These are phyloP conservation scores for Chromis chromis DNA, from an alignment of 2,797 vertebrate genomes.

Conservation along the genomic window DNA sequence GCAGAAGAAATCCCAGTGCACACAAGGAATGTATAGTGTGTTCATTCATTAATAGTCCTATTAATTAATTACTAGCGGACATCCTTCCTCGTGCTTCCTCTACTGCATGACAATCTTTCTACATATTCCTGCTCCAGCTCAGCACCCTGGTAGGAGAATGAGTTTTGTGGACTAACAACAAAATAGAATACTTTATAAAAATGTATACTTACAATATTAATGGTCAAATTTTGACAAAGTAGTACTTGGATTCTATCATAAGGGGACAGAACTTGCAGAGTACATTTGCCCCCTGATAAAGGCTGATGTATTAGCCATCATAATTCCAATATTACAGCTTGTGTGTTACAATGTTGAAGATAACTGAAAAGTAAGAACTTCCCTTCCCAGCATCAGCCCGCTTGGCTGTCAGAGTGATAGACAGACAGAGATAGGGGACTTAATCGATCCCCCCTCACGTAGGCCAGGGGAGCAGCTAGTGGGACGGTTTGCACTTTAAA, in stretches of 20 bases:
- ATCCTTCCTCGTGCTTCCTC: not conserved
- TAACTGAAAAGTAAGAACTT: constrained; percentile 38
- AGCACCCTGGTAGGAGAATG: not conserved
- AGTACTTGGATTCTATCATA: not conserved
- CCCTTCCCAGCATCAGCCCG: constrained; percentile 39
- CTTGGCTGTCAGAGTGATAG: constrained; percentile 35
- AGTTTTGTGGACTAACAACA: not conserved
- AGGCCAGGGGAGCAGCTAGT: constrained; percentile 41
- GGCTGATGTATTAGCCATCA: not conserved
- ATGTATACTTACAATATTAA: not conserved
- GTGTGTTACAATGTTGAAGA: constrained; percentile 1
- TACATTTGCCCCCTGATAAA: not conserved
- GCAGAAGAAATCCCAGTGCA: not conserved
- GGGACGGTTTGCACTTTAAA: constrained; percentile 74
- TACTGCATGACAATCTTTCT: not conserved
- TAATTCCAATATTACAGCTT: not conserved
- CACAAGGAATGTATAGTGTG: not conserved
- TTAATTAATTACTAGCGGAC: not conserved
- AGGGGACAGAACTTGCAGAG: not conserved
- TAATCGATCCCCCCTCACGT: constrained; percentile 61
- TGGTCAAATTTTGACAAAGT: not conserved
- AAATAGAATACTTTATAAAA: not conserved
- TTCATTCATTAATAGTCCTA: not conserved
- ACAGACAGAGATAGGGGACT: constrained; percentile 31
- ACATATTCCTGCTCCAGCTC: not conserved